These are phyloP conservation scores for Cochlearius cochlearius DNA, from an alignment of 2,113 vertebrate species.

Conservation along the genomic window DNA sequence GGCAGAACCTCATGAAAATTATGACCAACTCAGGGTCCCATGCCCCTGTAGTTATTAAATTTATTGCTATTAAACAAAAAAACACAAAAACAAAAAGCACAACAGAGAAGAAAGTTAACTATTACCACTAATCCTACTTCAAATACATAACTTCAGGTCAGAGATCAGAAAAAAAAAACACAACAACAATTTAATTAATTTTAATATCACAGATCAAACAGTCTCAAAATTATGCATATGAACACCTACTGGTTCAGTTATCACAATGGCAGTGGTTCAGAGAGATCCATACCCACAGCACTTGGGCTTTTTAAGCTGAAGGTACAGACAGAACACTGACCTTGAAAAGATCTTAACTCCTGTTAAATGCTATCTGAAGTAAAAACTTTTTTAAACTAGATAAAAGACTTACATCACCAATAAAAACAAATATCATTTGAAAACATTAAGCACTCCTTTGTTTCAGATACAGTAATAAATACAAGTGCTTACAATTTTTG, in stretches of 20 bases:
- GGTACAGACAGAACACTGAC: not conserved
- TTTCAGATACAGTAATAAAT: not conserved
- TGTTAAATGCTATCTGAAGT: not conserved
- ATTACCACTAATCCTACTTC: not conserved
- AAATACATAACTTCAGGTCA: not conserved
- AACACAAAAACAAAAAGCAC: accelerated
- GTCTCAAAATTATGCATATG: not conserved
- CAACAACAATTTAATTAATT: not conserved
- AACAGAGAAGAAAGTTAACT: not conserved
- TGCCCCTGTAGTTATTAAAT: not conserved
- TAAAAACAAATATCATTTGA: not conserved
- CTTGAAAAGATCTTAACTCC: too few relatives aligned
- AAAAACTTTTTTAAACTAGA: not conserved
- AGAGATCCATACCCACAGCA: not conserved
- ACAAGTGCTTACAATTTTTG: not conserved
- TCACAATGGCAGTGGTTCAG: not conserved
- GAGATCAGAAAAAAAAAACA: not conserved
- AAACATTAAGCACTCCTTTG: not conserved
- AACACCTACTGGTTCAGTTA: not conserved
- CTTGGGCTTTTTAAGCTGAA: not conserved
- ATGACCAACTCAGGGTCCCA: not conserved
- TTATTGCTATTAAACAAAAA: not conserved
- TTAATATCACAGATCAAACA: not conserved
- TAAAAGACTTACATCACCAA: not conserved
- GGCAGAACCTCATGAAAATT: not conserved